phyloP scores from a whole-genome alignment of 2,797 vertebrate genomes.

The Falco berigora region DNA sequence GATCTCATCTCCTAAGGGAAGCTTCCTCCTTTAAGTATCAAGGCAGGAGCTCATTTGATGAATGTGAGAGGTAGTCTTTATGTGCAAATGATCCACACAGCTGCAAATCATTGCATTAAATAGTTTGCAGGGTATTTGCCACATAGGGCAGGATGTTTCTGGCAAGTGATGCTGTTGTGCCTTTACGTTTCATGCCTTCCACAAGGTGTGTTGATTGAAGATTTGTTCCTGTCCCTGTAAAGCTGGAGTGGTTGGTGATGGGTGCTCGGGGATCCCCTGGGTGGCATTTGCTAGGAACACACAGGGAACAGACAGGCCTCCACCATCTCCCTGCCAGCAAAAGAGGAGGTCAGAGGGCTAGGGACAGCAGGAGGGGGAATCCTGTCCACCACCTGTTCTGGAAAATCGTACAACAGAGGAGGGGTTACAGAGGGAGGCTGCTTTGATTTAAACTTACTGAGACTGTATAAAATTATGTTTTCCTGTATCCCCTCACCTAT shows the following conservation, averaged over 20 bases:
- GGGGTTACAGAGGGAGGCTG: neutral
- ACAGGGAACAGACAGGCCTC: too few relatives aligned
- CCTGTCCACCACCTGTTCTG: neutral
- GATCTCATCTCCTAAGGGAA: neutral
- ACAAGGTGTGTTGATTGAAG: rapidly evolving
- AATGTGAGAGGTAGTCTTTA: neutral
- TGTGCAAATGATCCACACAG: neutral
- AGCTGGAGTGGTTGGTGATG: neutral
- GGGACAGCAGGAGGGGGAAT: neutral
- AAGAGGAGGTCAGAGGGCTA: too few relatives aligned
- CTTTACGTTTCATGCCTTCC: neutral
- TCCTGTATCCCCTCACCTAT: neutral
- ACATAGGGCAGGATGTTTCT: rapidly evolving
- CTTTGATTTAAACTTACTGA: neutral
- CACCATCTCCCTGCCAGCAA: rapidly evolving
- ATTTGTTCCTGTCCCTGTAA: too few relatives aligned
- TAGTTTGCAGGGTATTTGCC: neutral
- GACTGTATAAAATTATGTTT: neutral
- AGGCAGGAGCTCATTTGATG: neutral
- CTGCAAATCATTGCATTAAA: neutral
- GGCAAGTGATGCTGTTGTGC: rapidly evolving
- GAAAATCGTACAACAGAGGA: neutral
- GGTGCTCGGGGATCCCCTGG: neutral
- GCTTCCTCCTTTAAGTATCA: neutral
- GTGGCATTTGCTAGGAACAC: rapidly evolving